Percentiles rank a stretch among this genome's conserved stretches.
phyloP scores from a whole-genome alignment of 2,113 vertebrate genomes.

The Campylomormyrus tamandua region DNA sequence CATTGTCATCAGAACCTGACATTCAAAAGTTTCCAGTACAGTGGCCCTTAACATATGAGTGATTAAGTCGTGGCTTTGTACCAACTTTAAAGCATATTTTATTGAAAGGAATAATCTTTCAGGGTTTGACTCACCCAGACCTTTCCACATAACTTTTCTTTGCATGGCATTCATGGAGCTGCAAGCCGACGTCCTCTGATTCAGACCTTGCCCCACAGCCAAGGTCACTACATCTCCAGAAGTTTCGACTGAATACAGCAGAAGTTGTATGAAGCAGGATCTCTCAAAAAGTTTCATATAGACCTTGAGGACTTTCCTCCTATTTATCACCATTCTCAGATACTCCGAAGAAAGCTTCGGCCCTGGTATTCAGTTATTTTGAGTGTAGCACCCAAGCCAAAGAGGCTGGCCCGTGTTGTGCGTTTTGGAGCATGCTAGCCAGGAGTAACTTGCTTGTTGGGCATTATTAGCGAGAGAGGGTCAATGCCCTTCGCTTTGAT shows the following conservation, averaged over 20 bases:
- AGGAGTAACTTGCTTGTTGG: not conserved
- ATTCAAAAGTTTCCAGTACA: not conserved
- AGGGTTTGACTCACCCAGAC: not conserved
- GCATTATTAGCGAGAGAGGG: not conserved
- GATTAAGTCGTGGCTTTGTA: not conserved
- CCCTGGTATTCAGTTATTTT: not conserved
- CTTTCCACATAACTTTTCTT: not conserved
- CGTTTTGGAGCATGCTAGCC: not conserved
- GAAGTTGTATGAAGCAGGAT: not conserved
- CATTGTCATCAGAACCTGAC: not conserved
- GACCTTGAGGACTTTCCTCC: not conserved
- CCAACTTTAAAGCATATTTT: not conserved
- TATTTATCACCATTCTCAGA: not conserved
- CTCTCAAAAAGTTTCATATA: not conserved
- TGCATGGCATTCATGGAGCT: not conserved
- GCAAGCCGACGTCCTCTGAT: not conserved
- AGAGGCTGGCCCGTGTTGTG: not conserved
- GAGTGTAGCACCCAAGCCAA: not conserved
- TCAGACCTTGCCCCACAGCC: not conserved
- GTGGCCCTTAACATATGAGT: not conserved
- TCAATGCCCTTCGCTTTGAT: not conserved
- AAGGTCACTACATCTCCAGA: not conserved
- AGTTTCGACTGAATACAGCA: not conserved
- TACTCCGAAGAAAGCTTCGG: not conserved
- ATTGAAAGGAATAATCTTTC: not conserved